Evolutionary conservation across 2,888 invertebrate genomes (phyloP).

Genomic region (Drosophila prostipennis): DNA sequence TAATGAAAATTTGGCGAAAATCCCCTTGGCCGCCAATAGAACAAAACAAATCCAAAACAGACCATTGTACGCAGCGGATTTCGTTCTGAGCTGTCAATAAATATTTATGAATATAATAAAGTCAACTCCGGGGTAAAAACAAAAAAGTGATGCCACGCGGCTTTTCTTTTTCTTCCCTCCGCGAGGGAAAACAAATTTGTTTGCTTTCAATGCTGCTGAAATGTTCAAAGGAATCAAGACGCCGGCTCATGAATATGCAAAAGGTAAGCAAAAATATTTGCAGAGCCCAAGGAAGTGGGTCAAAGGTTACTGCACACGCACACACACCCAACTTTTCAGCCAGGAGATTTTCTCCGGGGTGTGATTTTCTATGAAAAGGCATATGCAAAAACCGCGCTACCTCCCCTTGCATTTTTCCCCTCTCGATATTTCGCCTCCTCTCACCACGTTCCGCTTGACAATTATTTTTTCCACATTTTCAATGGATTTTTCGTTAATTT

Average conservation of each 20-base stretch:
- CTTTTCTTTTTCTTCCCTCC: constrained; percentile 21
- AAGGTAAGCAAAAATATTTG: constrained; percentile 69
- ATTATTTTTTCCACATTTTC: constrained; percentile 72
- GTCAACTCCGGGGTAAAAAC: constrained; percentile 58
- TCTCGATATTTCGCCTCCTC: constrained; percentile 2
- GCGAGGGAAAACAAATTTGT: constrained; percentile 63
- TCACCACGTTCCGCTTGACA: constrained; percentile 49
- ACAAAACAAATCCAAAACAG: constrained; percentile 32
- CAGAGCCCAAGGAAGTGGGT: constrained; percentile 61
- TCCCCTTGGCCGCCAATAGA: constrained; percentile 6
- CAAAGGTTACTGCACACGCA: constrained; percentile 61
- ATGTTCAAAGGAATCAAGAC: constrained; percentile 57
- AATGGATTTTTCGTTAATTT: constrained; percentile 63
- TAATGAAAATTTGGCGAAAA: constrained; percentile 47
- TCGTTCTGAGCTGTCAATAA: constrained; percentile 67
- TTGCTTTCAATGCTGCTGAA: constrained; percentile 51
- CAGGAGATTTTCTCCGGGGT: constrained; percentile 11
- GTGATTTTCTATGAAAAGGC: constrained; percentile 72
- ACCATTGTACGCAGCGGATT: constrained; percentile 21
- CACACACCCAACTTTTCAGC: constrained; percentile 13
- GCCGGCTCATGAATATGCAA: constrained; percentile 53
- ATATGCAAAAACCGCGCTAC: constrained; percentile 67
- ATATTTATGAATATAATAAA: constrained; percentile 74
- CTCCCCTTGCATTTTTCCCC: constrained; percentile 10
- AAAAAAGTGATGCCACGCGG: constrained; percentile 46